Evolutionary conservation across 2,888 invertebrate genomes (phyloP), one percentile per base, ranked within the genome.

Genomic region (Melipona beecheii): DNA sequence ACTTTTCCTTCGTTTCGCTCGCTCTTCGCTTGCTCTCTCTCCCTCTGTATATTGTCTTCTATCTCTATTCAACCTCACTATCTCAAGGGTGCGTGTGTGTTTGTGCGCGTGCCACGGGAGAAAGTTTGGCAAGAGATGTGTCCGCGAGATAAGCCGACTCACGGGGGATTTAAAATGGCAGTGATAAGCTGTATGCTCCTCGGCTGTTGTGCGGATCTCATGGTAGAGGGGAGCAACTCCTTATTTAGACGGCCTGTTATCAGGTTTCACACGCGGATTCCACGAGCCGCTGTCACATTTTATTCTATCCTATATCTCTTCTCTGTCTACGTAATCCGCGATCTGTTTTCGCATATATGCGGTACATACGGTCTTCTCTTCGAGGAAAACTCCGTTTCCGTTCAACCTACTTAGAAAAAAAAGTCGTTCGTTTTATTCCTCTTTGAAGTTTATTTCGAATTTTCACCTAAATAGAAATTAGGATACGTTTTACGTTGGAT

Each of bases 71-170:
- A 50, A 31, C 19, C 81, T 83, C 71, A 54, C 81, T 58, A 56
- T 73, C 80, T 75, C 83, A 64, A 72, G 86, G 84, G 83, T 83
- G 76, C 76, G 73, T 79, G 78, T 70, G 84, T 86, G 86, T 86
- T 84, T 86, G 85, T 86, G 87, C 87, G 90, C 91, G 91, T 91
- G 91, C 91, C 91, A 90, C 90, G 92, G 88, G 93, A 93, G 93
- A 93, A 93, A 93, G 93, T 93, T 93, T 93, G 94, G 94, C 94
- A 94, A 91, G 93, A 94, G 94, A 94, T 94, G 93, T 94, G 92
- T 92, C 92, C 91, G 92, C 92, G 92, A 94, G 94, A 94, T 94
- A 94, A 94, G 93, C 90, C 87, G 87, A 87, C 91, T 89, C 91
- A 90, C 91, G 85, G 86, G 87, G 85, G 86, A 92, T 93, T 92